Evolutionary conservation across 2,797 vertebrate genomes (phyloP), one percentile per base, ranked within the genome.

Genomic region (Phataginus tetradactyla): DNA sequence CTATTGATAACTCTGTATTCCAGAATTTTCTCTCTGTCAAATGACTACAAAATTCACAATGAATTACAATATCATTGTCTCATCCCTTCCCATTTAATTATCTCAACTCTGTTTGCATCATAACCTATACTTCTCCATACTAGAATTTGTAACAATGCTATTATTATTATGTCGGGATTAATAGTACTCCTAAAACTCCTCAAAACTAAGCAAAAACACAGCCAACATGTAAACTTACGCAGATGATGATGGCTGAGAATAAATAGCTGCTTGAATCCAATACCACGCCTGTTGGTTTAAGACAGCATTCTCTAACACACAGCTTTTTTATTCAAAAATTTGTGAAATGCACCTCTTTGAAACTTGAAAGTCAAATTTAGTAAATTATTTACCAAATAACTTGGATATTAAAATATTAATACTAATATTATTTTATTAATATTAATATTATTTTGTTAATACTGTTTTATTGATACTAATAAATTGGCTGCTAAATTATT

Each of bases 1-100:
- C 92, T 79, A 83, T 42, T 57, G 42, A 83, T 64, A 49, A 84
- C 74, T 90, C 45, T 80, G 68, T 85, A 66, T 81, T 95, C 83
- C 74, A 94, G 45, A 95, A 83, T 92, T 95, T 89, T 91, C 66
- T 92, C 61, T 15, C 27, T 86, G 53, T 91, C 49, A 55, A 86
- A 61, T 63, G 63, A 86, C 51, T 69, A 45, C 45, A 45, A 10
- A 81, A 91, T 86, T 89, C 74, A 59, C 27, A 71, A 49, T 29
- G 61, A 61, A 85, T 90, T 85, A 74, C 4, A n/a, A 57, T 86
- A 59, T 45, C 8, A 81, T 57, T 71, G 18, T 42, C 81, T 78
- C 51, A n/a, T 63, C 32, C 23, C 23, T 96, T 92, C 72, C 55
- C 34, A 68, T 5, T 92, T 63, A 94, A 96, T 91, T 71, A 57